Conservation (phyloP, 2,797 vertebrate species). For the Chelidonichthys spinosus region DNA sequence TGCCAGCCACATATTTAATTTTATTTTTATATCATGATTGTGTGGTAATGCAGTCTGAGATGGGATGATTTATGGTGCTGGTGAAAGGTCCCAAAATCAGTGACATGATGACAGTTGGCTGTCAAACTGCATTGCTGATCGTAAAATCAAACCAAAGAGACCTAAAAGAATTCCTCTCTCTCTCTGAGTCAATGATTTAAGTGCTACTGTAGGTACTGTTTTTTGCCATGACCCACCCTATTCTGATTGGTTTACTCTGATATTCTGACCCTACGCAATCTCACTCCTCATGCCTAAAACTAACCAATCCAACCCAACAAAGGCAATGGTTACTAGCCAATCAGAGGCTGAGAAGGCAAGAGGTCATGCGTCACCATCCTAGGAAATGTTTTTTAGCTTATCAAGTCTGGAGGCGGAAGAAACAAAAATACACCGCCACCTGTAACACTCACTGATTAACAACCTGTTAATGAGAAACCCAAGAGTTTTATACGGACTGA, state of each 20-base stretch:
- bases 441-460: background rate
- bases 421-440: too few species aligned
- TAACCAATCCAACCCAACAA: too few species aligned
- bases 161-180: background rate
- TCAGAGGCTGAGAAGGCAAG: too few species aligned
- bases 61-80: background rate
- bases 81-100: background rate
- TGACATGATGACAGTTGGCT: background rate
- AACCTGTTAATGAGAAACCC: background rate
- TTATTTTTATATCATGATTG: background rate
- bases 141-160: background rate
- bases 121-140: background rate
- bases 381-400: too few species aligned
- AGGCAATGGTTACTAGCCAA: too few species aligned
- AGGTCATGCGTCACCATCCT: too few species aligned
- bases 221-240: too few species aligned
- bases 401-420: too few species aligned
- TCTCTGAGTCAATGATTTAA: background rate
- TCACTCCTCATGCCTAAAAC: too few species aligned
- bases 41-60: background rate
- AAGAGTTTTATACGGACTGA: background rate
- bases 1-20: background rate
- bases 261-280: too few species aligned
- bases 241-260: too few species aligned
- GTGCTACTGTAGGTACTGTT: too few species aligned